Evolutionary conservation across 2,888 invertebrate genomes (phyloP), one percentile per base, ranked within the genome.

Genomic region (Aplocera efformata): DNA sequence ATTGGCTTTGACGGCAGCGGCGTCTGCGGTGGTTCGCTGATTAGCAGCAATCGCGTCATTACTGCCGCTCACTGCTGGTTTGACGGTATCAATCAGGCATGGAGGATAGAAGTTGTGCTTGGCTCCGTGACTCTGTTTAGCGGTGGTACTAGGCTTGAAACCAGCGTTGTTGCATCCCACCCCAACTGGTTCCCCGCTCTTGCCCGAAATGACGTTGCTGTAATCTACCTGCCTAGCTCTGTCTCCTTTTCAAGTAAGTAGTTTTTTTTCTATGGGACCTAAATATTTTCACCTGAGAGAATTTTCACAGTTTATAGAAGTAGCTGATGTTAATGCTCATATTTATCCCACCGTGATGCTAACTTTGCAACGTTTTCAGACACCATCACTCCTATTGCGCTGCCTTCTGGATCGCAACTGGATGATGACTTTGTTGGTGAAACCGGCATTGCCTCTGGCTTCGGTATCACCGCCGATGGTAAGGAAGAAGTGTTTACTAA

Each of bases 61-160:
- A 72, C 73, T 0, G 74, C 75, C 13, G 73, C 75, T 1, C 73
- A 74, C 47, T 75, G 73, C 49, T 73, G 78, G 75, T 58, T 31
- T 13, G 80, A 79, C 9, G 80, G 80, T 1, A 1, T 10, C 0
- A 42, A 67, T 53, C 74, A 70, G 8, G 80, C 56, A 1, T 64
- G 63, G 59, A 50, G 51, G 3, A 35, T 75, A 25, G 68, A 64
- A 0, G 70, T 77, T 1, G 70, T 78, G 1, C 68, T 79, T 1
- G 80, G 81, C 2, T 71, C 77, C 5, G 27, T 43, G 6, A 38
- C 43, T 0, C 50, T 81, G 1, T 81, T 77, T 56, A 42, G 41
- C 17, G 79, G 79, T 3, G 80, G 81, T 7, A 56, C 50, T n/a
- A 68, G 81, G 8, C 0, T 67, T 0, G 22, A 45, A 0, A 61